Evolutionary conservation across 1,140 invertebrate genomes (phyloP), one percentile per base, ranked within the genome.

Genomic region (Aphelenchoides avenae): DNA sequence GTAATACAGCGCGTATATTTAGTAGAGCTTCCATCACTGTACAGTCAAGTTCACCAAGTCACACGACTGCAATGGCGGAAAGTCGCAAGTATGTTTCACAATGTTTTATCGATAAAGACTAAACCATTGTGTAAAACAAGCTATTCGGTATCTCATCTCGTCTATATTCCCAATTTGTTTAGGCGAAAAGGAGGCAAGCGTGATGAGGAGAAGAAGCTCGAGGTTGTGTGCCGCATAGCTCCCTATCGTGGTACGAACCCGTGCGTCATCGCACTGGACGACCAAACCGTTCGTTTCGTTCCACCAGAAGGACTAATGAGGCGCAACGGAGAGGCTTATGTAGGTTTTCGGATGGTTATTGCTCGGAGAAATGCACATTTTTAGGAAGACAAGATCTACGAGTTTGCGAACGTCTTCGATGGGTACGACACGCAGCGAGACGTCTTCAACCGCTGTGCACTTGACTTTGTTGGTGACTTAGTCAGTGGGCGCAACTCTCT

Each of bases 381-480:
- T 53, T 47, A 70, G 68, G 31, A 40, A 15, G 66, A 73, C 26
- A 59, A 43, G 18, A n/a, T 71, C 3, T 70, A 61, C 49, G 79
- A 78, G 24, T 85, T 85, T 64, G 73, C 86, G 69, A 82, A 86
- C 75, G 86, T 97, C 2, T 97, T 97, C 82, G 85, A 85, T 63
- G 84, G 86, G 2, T 82, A 84, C 31, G 66, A 79, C 1, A 77
- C 82, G 0, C 94, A 98, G 77, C 86, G 87, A 73, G 85, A 88
- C 52, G 80, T 95, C 9, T 96, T 92, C 78, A 84, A 87, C 39
- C 80, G 83, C 52, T 86, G 91, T n/a, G 88, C 88, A 1, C 80
- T 87, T 40, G 91, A 91, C 0, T 79, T 97, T 2, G 85, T 97
- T 0, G 84, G 88, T 52, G 81, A 84, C 66, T 70, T 85, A 1